Evolutionary conservation across 2,888 invertebrate species (phyloP).

Genomic region (Zeuzera pyrina): DNA sequence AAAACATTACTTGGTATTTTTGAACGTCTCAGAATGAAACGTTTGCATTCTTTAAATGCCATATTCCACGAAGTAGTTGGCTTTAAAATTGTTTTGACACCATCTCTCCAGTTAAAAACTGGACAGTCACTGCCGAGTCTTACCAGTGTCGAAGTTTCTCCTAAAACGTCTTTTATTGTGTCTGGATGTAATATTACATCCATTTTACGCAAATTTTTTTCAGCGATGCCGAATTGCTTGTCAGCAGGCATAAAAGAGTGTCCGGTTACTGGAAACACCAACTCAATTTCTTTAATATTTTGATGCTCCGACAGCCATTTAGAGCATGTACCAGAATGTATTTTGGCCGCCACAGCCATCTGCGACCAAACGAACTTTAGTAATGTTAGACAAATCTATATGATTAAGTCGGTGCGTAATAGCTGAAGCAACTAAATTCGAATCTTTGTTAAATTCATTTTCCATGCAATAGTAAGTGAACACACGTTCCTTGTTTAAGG

Average conservation of each 20-base stretch:
- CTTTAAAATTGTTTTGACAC: too few relatives aligned
- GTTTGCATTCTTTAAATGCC: slow-evolving; percentile 15
- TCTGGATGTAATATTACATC: slow-evolving; percentile 14
- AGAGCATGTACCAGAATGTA: slow-evolving; percentile 18
- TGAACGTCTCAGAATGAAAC: slow-evolving; percentile 13
- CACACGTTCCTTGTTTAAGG: slow-evolving; percentile 18
- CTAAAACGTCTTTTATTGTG: slow-evolving; percentile 11
- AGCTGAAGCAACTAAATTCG: slow-evolving; percentile 13
- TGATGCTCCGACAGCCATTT: slow-evolving; percentile 12
- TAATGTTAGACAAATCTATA: slow-evolving; percentile 11
- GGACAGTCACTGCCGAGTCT: slow-evolving; percentile 14
- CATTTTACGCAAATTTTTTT: slow-evolving; percentile 13
- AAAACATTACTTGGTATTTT: slow-evolving; percentile 12
- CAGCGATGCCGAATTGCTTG: slow-evolving; percentile 14
- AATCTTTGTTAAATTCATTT: slow-evolving; percentile 15
- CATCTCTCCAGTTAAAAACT: slow-evolving; percentile 14
- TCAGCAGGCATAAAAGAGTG: slow-evolving; percentile 19
- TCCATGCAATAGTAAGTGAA: slow-evolving; percentile 21
- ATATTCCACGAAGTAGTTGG: slow-evolving; percentile 13
- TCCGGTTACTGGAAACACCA: slow-evolving; percentile 19
- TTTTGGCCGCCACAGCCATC: slow-evolving; percentile 22
- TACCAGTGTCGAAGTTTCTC: slow-evolving; percentile 10
- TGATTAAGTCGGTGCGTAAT: slow-evolving; percentile 10
- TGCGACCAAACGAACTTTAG: slow-evolving; percentile 14
- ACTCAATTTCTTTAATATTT: slow-evolving; percentile 14